A percentile compares a stretch with the other conserved stretches of the same genome.
Evolutionary conservation across 2,888 invertebrate species (phyloP).

Genomic region (Leucoptera coffeella): DNA sequence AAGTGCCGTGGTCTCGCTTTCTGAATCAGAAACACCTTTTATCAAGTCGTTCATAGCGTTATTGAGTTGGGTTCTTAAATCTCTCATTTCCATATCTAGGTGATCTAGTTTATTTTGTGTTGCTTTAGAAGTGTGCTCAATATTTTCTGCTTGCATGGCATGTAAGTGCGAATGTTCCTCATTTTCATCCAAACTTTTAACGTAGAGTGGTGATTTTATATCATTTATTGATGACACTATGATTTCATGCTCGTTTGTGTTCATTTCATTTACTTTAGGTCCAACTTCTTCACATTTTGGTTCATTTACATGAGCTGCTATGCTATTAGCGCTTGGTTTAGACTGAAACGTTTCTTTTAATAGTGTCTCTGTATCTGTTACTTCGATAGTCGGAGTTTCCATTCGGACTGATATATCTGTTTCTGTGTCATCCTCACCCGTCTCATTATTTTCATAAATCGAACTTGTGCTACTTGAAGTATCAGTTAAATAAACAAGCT

Average conservation of each 20-base stretch:
- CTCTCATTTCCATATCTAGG: too few species aligned
- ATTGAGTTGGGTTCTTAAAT: too few species aligned
- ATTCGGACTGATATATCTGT: constrained; percentile 41
- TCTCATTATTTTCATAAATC: constrained; percentile 34
- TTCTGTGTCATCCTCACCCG: too few species aligned
- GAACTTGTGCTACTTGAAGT: constrained; percentile 60
- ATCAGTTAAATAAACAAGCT: constrained; percentile 64
- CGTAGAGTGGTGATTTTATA: too few species aligned
- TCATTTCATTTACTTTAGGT: constrained; percentile 11
- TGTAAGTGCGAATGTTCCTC: constrained; percentile 1
- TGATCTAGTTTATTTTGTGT: constrained; percentile 39
- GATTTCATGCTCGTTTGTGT: too few species aligned
- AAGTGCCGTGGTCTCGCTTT: too few species aligned
- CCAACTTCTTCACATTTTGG: constrained; percentile 36
- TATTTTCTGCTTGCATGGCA: too few species aligned
- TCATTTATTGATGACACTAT: too few species aligned
- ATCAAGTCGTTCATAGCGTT: too few species aligned
- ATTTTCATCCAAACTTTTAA: constrained; percentile 3
- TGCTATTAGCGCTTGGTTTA: too few species aligned
- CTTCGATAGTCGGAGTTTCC: constrained; percentile 45
- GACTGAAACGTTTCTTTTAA: too few species aligned
- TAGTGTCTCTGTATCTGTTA: constrained; percentile 34
- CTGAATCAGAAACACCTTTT: constrained; percentile 17
- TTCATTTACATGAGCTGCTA: background rate
- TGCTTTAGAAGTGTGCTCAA: constrained; percentile 34